These are phyloP conservation scores for Bombus difficillimus DNA, from an alignment of 1,140 invertebrate genomes.

Conservation along the genomic window DNA sequence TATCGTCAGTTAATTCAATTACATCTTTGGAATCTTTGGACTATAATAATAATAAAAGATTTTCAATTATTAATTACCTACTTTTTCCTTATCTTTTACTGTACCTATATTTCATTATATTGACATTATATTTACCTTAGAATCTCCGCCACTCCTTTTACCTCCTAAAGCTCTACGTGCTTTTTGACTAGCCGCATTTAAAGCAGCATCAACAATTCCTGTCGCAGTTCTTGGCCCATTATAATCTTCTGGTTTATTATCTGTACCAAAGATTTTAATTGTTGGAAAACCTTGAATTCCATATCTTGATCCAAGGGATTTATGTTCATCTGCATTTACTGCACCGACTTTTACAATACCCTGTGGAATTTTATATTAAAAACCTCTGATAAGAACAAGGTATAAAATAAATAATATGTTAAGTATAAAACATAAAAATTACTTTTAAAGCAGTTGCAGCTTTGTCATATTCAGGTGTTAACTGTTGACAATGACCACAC, in stretches of 20 bases:
- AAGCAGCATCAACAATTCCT: slow-evolving; percentile 92
- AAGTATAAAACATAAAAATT: slow-evolving; percentile 46
- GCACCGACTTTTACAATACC: slow-evolving; percentile 97
- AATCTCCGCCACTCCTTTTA: slow-evolving; percentile 81
- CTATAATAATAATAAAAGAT: slow-evolving; percentile 60
- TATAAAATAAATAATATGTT: slow-evolving; percentile 5
- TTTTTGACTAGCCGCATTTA: slow-evolving; percentile 88
- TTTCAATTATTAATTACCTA: background rate
- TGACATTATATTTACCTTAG: slow-evolving; percentile 63
- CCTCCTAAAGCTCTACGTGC: slow-evolving; percentile 87
- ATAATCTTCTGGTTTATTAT: slow-evolving; percentile 93
- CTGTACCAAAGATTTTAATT: slow-evolving; percentile 95
- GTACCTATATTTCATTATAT: background rate
- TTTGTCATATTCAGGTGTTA: slow-evolving; percentile 95
- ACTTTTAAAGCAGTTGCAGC: slow-evolving; percentile 94
- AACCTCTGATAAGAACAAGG: slow-evolving; percentile 1
- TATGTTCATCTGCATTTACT: slow-evolving; percentile 95
- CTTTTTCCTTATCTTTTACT: background rate
- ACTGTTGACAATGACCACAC: slow-evolving; percentile 93
- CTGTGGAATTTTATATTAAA: slow-evolving; percentile 80
- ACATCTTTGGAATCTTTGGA: slow-evolving; percentile 88
- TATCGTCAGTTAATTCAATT: slow-evolving; percentile 95
- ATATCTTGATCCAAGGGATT: slow-evolving; percentile 91
- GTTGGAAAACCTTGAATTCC: slow-evolving; percentile 97
- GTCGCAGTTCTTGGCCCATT: slow-evolving; percentile 93